Evolutionary conservation across 2,113 vertebrate genomes (phyloP).

Genomic region (Marcusenius ussheri): DNA sequence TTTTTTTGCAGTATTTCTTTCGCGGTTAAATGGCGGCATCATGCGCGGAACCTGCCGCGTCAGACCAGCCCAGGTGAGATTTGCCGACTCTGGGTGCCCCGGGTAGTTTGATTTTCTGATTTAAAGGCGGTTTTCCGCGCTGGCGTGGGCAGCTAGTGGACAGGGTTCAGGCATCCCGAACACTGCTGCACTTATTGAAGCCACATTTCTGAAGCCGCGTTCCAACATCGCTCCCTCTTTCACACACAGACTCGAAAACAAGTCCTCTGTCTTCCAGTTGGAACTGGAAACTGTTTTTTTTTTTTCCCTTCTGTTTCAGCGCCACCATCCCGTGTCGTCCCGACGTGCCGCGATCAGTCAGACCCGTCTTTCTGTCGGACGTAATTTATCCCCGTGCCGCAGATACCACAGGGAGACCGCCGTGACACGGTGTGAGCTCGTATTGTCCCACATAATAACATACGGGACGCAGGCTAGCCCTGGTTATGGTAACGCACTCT

Average conservation of each 20-base stretch:
- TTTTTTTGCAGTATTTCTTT: background rate
- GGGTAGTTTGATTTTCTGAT: background rate
- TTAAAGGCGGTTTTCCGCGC: background rate
- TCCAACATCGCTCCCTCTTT: constrained; percentile 1
- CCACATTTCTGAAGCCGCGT: background rate
- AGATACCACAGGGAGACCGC: background rate
- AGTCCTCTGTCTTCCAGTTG: background rate
- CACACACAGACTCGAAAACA: background rate
- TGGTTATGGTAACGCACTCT: background rate
- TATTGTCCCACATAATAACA: constrained; percentile 11
- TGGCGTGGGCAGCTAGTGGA: background rate
- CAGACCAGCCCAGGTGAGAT: background rate
- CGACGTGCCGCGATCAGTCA: background rate
- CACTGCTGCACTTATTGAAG: background rate
- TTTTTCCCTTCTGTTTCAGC: background rate
- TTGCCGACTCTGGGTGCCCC: background rate
- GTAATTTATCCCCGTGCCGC: background rate
- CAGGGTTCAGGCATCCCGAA: background rate
- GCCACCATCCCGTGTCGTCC: background rate
- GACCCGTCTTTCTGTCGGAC: background rate
- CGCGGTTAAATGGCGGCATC: background rate
- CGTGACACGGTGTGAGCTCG: background rate
- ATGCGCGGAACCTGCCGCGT: background rate
- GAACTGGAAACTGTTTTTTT: background rate
- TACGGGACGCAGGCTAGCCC: background rate